Evolutionary conservation across 2,888 invertebrate genomes (phyloP).

Genomic region (Cataglyphis altisquamis): DNA sequence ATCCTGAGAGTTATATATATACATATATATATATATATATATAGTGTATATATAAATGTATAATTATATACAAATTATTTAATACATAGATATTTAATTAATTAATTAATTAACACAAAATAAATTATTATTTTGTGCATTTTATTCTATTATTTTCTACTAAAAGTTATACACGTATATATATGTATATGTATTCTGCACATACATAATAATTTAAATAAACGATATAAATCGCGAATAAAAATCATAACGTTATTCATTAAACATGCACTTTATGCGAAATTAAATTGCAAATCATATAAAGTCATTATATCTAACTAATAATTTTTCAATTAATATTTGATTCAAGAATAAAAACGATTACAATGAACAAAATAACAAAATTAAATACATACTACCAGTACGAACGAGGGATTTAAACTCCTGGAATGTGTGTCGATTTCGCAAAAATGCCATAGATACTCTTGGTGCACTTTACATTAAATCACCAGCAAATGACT

Average conservation of each 20-base stretch:
- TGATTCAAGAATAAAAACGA: not conserved
- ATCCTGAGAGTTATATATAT: not conserved
- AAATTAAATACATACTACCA: not conserved
- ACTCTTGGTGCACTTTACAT: slow-evolving; percentile 45
- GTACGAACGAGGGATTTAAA: not conserved
- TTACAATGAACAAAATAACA: not conserved
- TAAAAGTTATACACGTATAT: not conserved
- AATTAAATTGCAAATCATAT: slow-evolving; percentile 4
- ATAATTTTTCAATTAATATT: not conserved
- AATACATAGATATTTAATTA: too few species aligned
- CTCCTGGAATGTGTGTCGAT: slow-evolving; percentile 1
- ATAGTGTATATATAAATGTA: too few species aligned
- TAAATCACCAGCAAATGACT: slow-evolving; percentile 73
- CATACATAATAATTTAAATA: not conserved
- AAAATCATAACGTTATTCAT: not conserved
- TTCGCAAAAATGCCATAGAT: not conserved
- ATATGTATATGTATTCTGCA: not conserved
- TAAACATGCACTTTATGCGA: not conserved
- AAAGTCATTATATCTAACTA: not conserved
- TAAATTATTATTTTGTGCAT: not conserved
- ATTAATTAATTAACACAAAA: too few species aligned
- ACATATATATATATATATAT: not conserved
- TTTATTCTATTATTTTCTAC: not conserved
- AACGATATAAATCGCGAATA: slow-evolving; percentile 2
- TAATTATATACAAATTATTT: not conserved